Evolutionary conservation across 2,797 vertebrate genomes (phyloP), one percentile per base, ranked within the genome.

Genomic region (Perodicticus potto): DNA sequence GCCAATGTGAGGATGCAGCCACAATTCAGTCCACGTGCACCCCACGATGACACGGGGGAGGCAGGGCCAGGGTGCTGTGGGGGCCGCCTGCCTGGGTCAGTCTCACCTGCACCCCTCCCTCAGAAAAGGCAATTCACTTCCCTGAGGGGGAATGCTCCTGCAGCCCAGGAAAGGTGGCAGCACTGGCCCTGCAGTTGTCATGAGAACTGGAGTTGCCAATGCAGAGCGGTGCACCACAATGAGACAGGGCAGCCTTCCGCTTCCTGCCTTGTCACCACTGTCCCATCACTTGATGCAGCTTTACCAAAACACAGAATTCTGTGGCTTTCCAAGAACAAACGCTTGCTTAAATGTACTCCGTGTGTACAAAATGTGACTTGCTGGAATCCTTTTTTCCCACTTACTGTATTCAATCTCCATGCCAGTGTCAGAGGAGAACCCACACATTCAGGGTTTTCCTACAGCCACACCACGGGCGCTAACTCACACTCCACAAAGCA

Each of bases 401-500:
- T 65, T 96, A 67, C 45, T 77, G 45, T 78, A 91, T 84, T 97
- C 67, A 40, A n/a, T 84, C 74, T 94, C 74, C 53, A 89, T 81
- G 86, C 80, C 40, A 61, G 43, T 78, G 37, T 91, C 78, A 96
- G 85, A 81, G 34, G 43, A 96, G 76, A 98, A 95, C 81, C 89
- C 67, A 40, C 73, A 96, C 96, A 34, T 74, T 77, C 72, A 80
- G 70, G 73, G 91, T 89, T 93, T 92, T 73, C 80, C 84, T 89
- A 67, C 37, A 59, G 91, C 78, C 25, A 49, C 81, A 67, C 32
- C 95, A 61, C 94, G 86, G 87, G 86, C 92, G 74, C 59, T 37
- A 32, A 89, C 63, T 97, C 92, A 95, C 96, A 95, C 59, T 94
- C 96, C 94, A 93, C 93, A 98, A 93, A 53, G 55, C 61, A 94